Evolutionary conservation across 2,888 invertebrate species (phyloP), one percentile per base, ranked within the genome.

Genomic region (Microplitis deprimator): DNA sequence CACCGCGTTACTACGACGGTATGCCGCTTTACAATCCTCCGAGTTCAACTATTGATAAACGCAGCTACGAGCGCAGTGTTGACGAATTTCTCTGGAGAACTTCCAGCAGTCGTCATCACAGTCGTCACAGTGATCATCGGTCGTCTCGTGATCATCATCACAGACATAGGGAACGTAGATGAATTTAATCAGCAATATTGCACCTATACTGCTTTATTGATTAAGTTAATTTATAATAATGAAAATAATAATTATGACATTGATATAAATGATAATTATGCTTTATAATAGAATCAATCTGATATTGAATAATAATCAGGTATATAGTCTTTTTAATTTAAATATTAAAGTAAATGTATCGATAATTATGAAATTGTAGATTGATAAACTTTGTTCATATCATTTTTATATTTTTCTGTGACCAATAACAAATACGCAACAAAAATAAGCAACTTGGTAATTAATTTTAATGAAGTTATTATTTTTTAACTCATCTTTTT

Each of bases 61-160:
- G 95, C 71, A 95, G 95, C 60, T 97, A 97, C 90, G 97, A 97
- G 89, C 93, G 96, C 72, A 95, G 96, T 77, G 96, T 96, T 38
- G 94, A 97, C 90, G 96, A 97, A 88, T 97, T 96, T 90, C 90
- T 97, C 78, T 95, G 96, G 92, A 93, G 96, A 87, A 96, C 96
- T 10, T 92, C 93, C 76, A 93, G 94, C 84, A 92, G 95, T 61
- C 92, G 93, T 50, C 50, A 50, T 50, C 50, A 50, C 73, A 92
- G 90, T 77, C 89, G 90, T 20, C 91, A 91, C 79, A 86, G 89
- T 76, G 90, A 91, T 70, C 87, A 91, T 75, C 89, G 92, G 80
- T 89, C 91, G 5, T 93, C 92, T 68, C 92, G 93, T 38, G 93
- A 92, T 85, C 92, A 93, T 81, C 91, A 92, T 77, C 91, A 92